Evolutionary conservation across 1,140 invertebrate genomes (phyloP), one percentile per base, ranked within the genome.

Genomic region (Mercenaria mercenaria): DNA sequence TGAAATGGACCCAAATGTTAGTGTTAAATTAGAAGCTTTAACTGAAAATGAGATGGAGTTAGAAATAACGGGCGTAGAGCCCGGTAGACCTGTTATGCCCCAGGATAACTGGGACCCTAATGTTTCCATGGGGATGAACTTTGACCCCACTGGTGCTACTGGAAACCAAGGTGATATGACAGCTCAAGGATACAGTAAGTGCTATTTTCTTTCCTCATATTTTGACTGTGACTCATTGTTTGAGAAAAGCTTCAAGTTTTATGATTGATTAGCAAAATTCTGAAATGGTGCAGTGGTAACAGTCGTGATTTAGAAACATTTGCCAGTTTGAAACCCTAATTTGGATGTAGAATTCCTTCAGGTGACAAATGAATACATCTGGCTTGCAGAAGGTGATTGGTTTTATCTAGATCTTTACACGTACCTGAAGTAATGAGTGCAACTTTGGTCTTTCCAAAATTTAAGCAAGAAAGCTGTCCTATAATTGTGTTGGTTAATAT

Each of bases 41-140:
- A 72, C 82, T 85, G 82, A 85, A 50, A 41, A 64, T 69, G 82
- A 85, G 67, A 85, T 85, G 82, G 80, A 82, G 61, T 52, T 85
- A n/a, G 82, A 85, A 72, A 85, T 85, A n/a, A 85, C 82, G 32
- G 82, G 82, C 47, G 82, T 85, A 69, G 82, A 85, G 34, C 82
- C 82, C 47, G 82, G 82, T 41, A 69, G 82, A 85, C 82, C 82
- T 74, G 4, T 43, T 23, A 26, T 52, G 29, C 43, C 82, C 26
- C 56, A 64, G 37, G 59, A 85, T 64, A 43, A 83, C 61, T 85
- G 82, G 82, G 67, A 74, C 32, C 59, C 82, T 85, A 85, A 50
- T 72, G 47, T 85, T 69, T 85, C 82, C 37, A 52, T 79, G 76
- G 82, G 82, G 1, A 74, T 85, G 82, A 72, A 50, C 61, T 85